Evolutionary conservation across 2,888 invertebrate genomes (phyloP), one percentile per base, ranked within the genome.

Genomic region (Polia nebulosa): DNA sequence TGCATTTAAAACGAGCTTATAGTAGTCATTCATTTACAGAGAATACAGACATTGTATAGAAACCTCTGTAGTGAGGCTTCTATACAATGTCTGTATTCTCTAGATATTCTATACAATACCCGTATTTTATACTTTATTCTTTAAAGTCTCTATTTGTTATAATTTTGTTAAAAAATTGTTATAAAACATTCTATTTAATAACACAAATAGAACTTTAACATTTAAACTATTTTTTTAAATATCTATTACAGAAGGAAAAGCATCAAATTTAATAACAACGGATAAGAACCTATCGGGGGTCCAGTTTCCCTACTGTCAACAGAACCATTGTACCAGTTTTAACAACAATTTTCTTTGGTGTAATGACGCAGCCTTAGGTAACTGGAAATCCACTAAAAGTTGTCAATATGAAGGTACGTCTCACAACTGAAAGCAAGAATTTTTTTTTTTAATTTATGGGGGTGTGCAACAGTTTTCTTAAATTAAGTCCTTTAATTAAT

Each of bases 321-420:
- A 60, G 9, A 59, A 51, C 9, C 52, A 62, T 17, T 39, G 49
- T 20, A 57, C 58, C 3, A 59, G 57, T 61, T 39, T 36, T 20
- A 58, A 47, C 7, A 47, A 58, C 1, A 58, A 59, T 27, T 25
- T 36, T 20, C 47, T 29, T n/a, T 27, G 56, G 64, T 60, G 57
- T 22, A 20, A 22, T n/a, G 51, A 45, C 22, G 59, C 47, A 9
- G 65, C 39, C 7, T 13, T 68, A 1, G 51, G 34, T 5, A 27
- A 15, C 20, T 32, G 20, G 11, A 80, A 62, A 13, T 39, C 62
- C 7, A 60, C 60, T 25, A 79, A 76, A 56, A 69, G 64, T 49
- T 80, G 76, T 9, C 78, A 73, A 45, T 63, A 59, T 41, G 47
- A 76, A 65, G 72, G 78, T 78, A 55, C 0, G 49, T 75, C n/a